These are phyloP conservation scores for Mus pahari DNA, from an alignment of 2,113 vertebrate genomes.

Conservation along the genomic window DNA sequence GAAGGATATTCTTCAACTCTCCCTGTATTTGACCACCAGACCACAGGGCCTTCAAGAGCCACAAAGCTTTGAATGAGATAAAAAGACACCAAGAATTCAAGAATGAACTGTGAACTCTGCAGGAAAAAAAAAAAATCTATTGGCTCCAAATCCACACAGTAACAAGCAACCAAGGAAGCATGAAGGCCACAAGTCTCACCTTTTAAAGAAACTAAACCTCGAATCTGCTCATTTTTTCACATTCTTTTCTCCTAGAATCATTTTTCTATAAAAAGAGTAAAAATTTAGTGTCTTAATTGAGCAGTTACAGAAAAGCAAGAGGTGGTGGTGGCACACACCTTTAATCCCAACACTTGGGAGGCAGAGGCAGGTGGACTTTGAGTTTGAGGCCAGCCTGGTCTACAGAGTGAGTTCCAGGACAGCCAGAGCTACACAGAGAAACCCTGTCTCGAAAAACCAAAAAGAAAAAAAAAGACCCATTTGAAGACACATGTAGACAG, in stretches of 20 bases:
- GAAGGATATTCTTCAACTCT: neutral
- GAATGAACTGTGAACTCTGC: neutral
- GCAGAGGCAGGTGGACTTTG: no score
- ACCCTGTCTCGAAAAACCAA: no score
- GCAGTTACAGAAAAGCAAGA: neutral
- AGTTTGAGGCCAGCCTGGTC: no score
- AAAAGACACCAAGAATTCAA: neutral
- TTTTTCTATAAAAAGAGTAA: constrained; percentile 24
- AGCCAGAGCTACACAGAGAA: no score
- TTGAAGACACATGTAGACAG: neutral
- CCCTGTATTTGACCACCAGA: neutral
- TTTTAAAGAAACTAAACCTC: neutral
- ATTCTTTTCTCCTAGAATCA: constrained; percentile 25
- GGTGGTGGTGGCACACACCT: no score
- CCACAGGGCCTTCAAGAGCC: neutral
- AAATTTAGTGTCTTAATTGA: neutral
- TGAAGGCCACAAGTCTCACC: neutral
- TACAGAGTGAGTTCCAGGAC: no score
- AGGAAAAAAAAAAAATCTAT: neutral
- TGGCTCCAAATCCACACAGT: neutral
- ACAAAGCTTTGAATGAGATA: neutral
- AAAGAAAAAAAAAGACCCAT: neutral
- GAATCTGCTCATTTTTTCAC: constrained; percentile 12
- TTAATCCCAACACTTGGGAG: no score
- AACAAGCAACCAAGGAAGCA: neutral